phyloP scores from a whole-genome alignment of 2,888 invertebrate species.

The Galeruca laticollis region DNA sequence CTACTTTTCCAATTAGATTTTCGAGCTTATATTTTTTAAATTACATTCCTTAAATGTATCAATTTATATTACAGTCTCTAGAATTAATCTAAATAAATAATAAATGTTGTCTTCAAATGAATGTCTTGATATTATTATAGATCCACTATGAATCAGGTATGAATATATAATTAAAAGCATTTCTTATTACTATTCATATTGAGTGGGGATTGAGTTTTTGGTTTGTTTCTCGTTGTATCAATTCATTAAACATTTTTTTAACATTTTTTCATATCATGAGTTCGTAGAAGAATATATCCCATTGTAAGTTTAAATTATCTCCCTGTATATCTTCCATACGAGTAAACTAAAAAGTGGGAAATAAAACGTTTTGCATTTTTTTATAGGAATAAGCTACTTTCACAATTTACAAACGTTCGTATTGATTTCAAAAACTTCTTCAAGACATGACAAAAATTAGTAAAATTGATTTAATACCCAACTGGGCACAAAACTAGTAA shows the following conservation, averaged over 20 bases:
- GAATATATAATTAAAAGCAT: no score
- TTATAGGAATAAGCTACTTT: not conserved
- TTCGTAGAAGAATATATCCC: not conserved
- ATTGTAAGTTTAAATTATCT: not conserved
- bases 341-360: not conserved
- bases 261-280: not conserved
- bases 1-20: no score
- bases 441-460: not conserved
- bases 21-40: no score
- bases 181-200: no score
- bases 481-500: no score
- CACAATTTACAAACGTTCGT: not conserved
- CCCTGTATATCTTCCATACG: not conserved
- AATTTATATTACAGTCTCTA: no score
- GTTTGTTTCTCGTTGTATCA: not conserved
- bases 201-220: no score
- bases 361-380: not conserved
- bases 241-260: not conserved
- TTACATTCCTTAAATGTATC: no score
- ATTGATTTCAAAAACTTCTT: not conserved
- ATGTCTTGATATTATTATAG: no score
- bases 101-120: no score
- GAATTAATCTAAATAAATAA: no score
- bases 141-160: no score
- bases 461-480: not conserved